These are phyloP conservation scores for Cynoglossus semilaevis DNA, from an alignment of 2,113 vertebrate genomes.

Conservation along the genomic window DNA sequence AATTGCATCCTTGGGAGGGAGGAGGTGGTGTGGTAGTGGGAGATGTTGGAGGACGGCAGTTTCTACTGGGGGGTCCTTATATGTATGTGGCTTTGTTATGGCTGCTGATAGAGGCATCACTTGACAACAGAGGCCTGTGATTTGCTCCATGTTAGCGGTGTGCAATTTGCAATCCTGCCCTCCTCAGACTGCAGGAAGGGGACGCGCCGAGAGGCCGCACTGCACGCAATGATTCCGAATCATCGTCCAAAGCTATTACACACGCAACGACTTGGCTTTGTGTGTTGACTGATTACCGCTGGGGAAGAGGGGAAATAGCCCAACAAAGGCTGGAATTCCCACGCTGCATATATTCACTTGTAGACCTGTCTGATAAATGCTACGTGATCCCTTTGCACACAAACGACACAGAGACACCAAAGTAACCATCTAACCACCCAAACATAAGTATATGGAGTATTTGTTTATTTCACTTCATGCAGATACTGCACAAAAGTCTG, in stretches of 20 bases:
- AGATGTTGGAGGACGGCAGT: neutral
- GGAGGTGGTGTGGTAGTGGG: slow-evolving; percentile 14
- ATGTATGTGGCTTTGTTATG: slow-evolving; percentile 13
- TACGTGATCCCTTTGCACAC: slow-evolving; percentile 12
- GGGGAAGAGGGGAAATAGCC: slow-evolving; percentile 40
- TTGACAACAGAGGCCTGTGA: slow-evolving; percentile 28
- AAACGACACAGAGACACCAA: slow-evolving; percentile 13
- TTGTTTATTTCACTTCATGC: neutral
- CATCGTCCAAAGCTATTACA: slow-evolving; percentile 42
- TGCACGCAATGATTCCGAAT: slow-evolving; percentile 38
- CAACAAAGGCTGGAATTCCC: slow-evolving; percentile 30
- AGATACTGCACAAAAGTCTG: too few species aligned
- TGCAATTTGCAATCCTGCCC: slow-evolving; percentile 34
- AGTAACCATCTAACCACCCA: neutral
- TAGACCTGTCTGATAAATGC: slow-evolving; percentile 40
- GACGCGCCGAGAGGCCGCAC: slow-evolving; percentile 37
- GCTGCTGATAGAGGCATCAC: slow-evolving; percentile 40
- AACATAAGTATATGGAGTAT: neutral
- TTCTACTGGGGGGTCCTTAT: neutral
- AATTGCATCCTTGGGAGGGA: slow-evolving; percentile 7
- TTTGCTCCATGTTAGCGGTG: slow-evolving; percentile 32
- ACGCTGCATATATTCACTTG: slow-evolving; percentile 46
- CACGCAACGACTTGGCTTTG: slow-evolving; percentile 50
- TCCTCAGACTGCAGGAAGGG: slow-evolving; percentile 40
- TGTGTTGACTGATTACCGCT: slow-evolving; percentile 55